Percentiles rank a stretch among this genome's conserved stretches.
Evolutionary conservation across 2,113 vertebrate species (phyloP).

Genomic region (Coreoperca whiteheadi): DNA sequence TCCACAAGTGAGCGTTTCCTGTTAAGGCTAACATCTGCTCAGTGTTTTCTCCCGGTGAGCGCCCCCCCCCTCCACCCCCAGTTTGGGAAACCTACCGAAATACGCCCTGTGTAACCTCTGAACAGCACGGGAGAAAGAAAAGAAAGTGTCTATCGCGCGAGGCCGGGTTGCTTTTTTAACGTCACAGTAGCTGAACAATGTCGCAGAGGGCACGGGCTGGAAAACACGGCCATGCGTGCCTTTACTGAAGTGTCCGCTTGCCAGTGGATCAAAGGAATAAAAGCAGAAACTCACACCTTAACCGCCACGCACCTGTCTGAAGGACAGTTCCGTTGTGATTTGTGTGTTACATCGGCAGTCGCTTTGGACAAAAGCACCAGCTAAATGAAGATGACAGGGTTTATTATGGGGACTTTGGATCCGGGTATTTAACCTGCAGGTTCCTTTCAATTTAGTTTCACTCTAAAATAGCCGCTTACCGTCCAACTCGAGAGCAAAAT

Average conservation of each 20-base stretch:
- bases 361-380: neutral
- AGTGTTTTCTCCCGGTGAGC: constrained; percentile 47
- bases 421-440: neutral
- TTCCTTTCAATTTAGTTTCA: neutral
- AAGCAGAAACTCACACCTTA: too few species aligned
- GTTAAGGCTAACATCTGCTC: constrained; percentile 67
- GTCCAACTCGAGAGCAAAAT: neutral
- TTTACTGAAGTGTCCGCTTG: too few species aligned
- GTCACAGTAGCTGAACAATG: neutral
- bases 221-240: neutral
- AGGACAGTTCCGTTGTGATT: too few species aligned
- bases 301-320: neutral
- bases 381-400: neutral
- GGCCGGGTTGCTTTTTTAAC: neutral
- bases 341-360: neutral
- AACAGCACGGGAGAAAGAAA: neutral
- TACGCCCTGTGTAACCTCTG: constrained; percentile 5
- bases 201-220: neutral
- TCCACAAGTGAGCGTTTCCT: constrained; percentile 47
- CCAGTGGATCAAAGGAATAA: too few species aligned
- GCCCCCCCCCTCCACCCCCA: too few species aligned
- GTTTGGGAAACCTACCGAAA: constrained; percentile 40
- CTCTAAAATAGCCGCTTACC: neutral
- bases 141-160: neutral
- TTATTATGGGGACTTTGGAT: neutral